These are phyloP conservation scores for Penaeus monodon DNA, from an alignment of 2,888 invertebrate species.

Conservation along the genomic window DNA sequence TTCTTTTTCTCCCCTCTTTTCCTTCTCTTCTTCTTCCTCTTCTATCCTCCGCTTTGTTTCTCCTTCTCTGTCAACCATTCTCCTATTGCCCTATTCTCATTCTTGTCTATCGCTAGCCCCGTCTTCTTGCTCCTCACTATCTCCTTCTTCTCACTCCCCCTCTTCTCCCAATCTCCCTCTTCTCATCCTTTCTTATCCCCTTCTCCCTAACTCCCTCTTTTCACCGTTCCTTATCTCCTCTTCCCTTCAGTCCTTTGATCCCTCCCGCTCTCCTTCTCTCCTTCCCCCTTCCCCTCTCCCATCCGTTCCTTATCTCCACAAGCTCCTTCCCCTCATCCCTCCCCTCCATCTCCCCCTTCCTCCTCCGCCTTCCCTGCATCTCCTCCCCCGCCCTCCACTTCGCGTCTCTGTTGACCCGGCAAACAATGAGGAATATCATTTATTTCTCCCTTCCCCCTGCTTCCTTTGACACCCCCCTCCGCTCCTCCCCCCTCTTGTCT, in stretches of 20 bases:
- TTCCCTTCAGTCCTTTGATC: neutral
- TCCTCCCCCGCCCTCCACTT: slow-evolving; percentile 11
- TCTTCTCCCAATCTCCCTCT: neutral
- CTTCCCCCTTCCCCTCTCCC: slow-evolving; percentile 3
- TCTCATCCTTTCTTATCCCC: slow-evolving; percentile 5
- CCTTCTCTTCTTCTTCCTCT: neutral
- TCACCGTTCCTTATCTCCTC: too few relatives aligned
- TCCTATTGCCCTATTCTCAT: neutral
- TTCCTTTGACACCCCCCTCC: too few relatives aligned
- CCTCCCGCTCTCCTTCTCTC: slow-evolving; percentile 14
- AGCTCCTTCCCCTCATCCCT: neutral
- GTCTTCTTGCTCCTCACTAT: neutral
- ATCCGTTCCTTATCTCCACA: neutral
- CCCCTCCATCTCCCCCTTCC: neutral
- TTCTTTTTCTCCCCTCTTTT: too few relatives aligned
- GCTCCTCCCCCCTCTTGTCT: too few relatives aligned
- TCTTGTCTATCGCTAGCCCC: neutral
- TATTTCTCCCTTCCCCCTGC: neutral
- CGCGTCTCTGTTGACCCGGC: too few relatives aligned
- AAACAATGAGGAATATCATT: too few relatives aligned
- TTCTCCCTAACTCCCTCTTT: neutral
- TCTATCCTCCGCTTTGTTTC: neutral
- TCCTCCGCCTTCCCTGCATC: neutral
- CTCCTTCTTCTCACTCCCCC: too few relatives aligned
- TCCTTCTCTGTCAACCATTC: too few relatives aligned